These are phyloP conservation scores for Melanotaenia parkinsoni DNA, from an alignment of 2,797 vertebrate species.

Conservation along the genomic window DNA sequence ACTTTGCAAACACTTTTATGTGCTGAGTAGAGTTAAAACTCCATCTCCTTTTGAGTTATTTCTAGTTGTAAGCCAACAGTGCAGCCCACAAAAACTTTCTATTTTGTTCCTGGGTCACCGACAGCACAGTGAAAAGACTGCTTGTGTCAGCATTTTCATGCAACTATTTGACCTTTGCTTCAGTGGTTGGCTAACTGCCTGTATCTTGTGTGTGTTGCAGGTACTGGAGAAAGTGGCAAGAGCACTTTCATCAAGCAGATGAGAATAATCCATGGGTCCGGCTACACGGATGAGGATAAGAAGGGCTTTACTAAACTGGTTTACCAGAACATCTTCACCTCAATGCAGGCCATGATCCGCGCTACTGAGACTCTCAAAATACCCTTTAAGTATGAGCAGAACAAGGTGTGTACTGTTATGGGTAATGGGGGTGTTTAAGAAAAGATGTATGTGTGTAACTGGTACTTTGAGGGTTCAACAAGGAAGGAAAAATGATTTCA, in stretches of 20 bases:
- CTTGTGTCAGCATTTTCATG: not conserved
- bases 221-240: slow-evolving; percentile 97
- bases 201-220: slow-evolving; percentile 68
- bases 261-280: slow-evolving; percentile 97
- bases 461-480: not conserved
- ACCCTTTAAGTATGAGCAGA: slow-evolving; percentile 93
- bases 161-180: not conserved
- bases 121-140: not conserved
- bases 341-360: slow-evolving; percentile 99
- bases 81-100: not conserved
- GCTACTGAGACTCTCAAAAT: slow-evolving; percentile 97
- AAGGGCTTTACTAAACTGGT: slow-evolving; percentile 97
- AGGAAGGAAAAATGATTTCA: not conserved
- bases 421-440: not conserved
- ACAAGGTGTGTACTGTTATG: slow-evolving; percentile 85
- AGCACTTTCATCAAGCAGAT: slow-evolving; percentile 99
- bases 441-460: not conserved
- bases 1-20: not conserved
- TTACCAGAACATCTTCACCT: slow-evolving; percentile 99
- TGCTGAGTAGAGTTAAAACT: not conserved
- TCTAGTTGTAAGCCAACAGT: not conserved
- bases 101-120: not conserved
- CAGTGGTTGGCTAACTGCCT: not conserved
- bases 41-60: not conserved
- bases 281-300: slow-evolving; percentile 98